Percentiles rank a stretch among this genome's conserved stretches.
These are phyloP conservation scores for Tokudaia muenninki DNA, from an alignment of 2,797 vertebrate species.

Conservation along the genomic window DNA sequence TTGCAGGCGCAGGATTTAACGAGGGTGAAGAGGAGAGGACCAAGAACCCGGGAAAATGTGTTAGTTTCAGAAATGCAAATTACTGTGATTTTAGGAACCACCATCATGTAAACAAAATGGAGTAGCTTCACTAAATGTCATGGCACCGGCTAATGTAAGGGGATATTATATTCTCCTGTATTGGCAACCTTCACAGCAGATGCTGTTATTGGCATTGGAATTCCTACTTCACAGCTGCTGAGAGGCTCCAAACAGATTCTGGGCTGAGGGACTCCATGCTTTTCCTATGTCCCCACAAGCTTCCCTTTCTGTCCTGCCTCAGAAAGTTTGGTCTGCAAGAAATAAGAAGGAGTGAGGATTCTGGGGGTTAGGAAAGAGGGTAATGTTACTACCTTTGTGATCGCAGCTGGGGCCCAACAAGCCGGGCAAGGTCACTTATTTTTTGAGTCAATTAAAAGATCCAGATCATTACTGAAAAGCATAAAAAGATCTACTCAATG, in stretches of 20 bases:
- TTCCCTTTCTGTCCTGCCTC: not conserved
- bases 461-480: not conserved
- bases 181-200: not conserved
- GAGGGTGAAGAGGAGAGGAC: not conserved
- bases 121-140: not conserved
- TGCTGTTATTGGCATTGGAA: not conserved
- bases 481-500: not conserved
- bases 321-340: not conserved
- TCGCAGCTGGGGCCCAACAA: not conserved
- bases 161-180: not conserved
- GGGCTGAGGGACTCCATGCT: not conserved
- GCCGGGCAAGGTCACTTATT: not conserved
- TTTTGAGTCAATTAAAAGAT: not conserved
- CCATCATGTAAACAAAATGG: not conserved
- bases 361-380: no score
- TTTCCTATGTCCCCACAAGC: not conserved
- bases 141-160: not conserved
- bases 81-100: not conserved
- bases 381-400: not conserved
- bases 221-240: not conserved
- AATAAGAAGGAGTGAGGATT: not conserved
- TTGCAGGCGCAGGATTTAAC: not conserved
- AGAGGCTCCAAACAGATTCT: not conserved
- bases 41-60: not conserved
- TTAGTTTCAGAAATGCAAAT: not conserved